Evolutionary conservation across 2,888 invertebrate genomes (phyloP).

Genomic region (Eudemis profundana): DNA sequence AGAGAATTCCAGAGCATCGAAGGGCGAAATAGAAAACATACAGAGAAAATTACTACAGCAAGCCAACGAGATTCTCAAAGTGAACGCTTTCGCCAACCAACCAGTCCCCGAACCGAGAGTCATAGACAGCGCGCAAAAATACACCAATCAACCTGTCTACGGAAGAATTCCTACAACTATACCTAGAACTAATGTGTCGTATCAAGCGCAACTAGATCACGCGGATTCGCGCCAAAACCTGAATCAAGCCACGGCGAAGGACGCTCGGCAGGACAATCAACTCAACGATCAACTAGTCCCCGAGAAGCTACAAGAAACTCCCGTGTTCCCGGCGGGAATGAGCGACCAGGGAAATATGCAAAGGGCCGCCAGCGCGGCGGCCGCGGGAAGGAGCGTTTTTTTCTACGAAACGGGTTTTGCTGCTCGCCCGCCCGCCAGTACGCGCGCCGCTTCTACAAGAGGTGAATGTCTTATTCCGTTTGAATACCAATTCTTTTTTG

Average conservation of each 20-base stretch:
- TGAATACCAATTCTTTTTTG: slow-evolving; percentile 58
- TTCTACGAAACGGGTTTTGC: slow-evolving; percentile 86
- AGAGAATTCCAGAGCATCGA: slow-evolving; percentile 76
- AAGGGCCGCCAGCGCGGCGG: slow-evolving; percentile 74
- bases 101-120: slow-evolving; percentile 64
- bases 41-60: slow-evolving; percentile 76
- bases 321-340: slow-evolving; percentile 63
- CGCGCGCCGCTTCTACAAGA: slow-evolving; percentile 76
- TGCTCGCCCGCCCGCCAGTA: slow-evolving; percentile 86
- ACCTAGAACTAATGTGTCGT: slow-evolving; percentile 60
- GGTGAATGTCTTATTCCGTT: slow-evolving; percentile 80
- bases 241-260: slow-evolving; percentile 52
- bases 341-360: slow-evolving; percentile 74
- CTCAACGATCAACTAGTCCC: slow-evolving; percentile 76
- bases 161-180: slow-evolving; percentile 66
- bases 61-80: slow-evolving; percentile 81
- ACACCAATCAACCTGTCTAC: slow-evolving; percentile 67
- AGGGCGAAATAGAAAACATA: slow-evolving; percentile 77
- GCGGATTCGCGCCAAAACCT: slow-evolving; percentile 58
- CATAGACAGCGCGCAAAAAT: slow-evolving; percentile 71
- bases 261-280: slow-evolving; percentile 62
- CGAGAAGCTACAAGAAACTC: slow-evolving; percentile 75
- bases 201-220: slow-evolving; percentile 51
- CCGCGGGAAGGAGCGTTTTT: slow-evolving; percentile 79
- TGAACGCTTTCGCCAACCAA: slow-evolving; percentile 74